Evolutionary conservation across 2,113 vertebrate species (phyloP).

Genomic region (Ceyx margarethae): DNA sequence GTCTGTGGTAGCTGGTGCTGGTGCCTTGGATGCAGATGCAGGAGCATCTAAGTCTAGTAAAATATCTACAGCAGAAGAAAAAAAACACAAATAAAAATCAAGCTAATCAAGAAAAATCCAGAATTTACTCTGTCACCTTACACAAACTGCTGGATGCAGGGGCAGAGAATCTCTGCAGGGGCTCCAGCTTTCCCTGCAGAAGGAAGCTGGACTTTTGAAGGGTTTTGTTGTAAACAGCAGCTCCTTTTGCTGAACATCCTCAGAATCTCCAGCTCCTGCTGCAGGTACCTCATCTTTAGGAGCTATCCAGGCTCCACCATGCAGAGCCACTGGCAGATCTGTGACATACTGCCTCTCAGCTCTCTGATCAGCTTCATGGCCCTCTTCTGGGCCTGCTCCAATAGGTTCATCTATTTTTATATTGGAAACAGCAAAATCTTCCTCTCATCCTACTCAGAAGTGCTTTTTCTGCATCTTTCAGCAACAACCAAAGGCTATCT

Average conservation of each 20-base stretch:
- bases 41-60: conserved; percentile 79
- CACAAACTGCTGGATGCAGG: background rate
- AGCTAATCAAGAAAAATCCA: background rate
- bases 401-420: background rate
- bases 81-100: background rate
- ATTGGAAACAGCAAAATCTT: background rate
- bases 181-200: background rate
- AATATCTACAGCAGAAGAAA: conserved; percentile 58
- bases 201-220: background rate
- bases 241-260: background rate
- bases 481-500: background rate
- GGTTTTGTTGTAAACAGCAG: background rate
- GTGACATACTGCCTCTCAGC: background rate
- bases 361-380: background rate
- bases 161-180: background rate
- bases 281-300: background rate
- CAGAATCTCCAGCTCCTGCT: background rate
- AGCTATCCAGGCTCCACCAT: background rate
- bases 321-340: background rate
- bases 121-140: background rate
- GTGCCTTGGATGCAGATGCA: conserved; percentile 54
- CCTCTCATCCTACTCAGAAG: background rate
- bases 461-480: background rate
- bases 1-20: conserved; percentile 74
- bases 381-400: background rate